Evolutionary conservation across 2,113 vertebrate genomes (phyloP).

Genomic region (Tursiops truncatus): DNA sequence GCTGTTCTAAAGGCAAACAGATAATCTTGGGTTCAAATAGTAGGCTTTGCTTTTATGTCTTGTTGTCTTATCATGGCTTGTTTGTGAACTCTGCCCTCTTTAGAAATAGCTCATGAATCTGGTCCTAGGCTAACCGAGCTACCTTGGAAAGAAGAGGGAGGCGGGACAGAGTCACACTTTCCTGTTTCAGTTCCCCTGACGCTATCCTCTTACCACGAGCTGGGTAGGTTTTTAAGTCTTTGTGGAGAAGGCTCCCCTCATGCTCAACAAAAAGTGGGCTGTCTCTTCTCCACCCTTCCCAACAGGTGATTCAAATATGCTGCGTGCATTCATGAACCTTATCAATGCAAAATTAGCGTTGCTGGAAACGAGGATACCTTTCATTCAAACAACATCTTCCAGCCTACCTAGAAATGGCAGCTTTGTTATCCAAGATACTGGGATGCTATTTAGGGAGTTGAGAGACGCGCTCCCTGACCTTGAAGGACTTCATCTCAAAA

Average conservation of each 20-base stretch:
- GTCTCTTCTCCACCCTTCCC: neutral
- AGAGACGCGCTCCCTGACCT: neutral
- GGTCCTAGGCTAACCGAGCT: neutral
- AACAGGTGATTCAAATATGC: neutral
- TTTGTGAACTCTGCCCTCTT: neutral
- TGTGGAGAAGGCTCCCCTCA: neutral
- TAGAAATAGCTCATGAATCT: neutral
- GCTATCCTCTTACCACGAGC: neutral
- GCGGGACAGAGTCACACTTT: neutral
- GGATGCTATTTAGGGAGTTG: conserved; percentile 7
- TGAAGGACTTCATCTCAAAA: neutral
- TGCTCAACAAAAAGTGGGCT: neutral
- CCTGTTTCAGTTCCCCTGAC: neutral
- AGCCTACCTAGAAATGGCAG: conserved; percentile 19
- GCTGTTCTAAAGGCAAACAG: neutral
- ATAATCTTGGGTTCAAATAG: neutral
- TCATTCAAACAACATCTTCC: neutral
- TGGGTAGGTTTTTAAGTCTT: neutral
- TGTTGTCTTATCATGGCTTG: neutral
- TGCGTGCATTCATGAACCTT: neutral
- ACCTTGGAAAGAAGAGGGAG: neutral
- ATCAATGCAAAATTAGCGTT: conserved; percentile 31
- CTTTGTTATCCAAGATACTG: conserved; percentile 10
- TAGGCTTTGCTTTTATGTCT: neutral
- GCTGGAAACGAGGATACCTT: neutral